phyloP scores from a whole-genome alignment of 64 coral and sea anemone genomes.

The Pachyseris speciosa region DNA sequence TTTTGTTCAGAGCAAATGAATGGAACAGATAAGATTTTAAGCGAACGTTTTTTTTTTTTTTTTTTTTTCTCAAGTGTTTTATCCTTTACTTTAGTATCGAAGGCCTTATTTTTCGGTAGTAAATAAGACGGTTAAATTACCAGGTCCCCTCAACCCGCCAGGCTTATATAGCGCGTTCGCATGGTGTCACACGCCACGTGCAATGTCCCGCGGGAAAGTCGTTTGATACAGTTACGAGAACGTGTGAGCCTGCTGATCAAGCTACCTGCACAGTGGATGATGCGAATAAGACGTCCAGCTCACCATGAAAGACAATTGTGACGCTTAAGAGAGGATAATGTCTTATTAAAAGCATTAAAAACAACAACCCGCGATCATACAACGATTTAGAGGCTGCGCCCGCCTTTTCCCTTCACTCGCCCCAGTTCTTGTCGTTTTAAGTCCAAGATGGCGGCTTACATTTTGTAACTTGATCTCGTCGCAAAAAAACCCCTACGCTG shows the following conservation, averaged over 20 bases:
- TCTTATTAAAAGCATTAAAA: not conserved
- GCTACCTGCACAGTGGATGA: not conserved
- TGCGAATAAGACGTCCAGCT: not conserved
- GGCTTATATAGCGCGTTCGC: conserved; percentile 40
- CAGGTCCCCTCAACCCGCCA: conserved; percentile 7
- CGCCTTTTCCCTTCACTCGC: no score
- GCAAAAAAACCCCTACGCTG: no score
- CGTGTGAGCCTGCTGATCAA: not conserved
- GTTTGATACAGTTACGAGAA: conserved; percentile 17
- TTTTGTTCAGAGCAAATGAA: no score
- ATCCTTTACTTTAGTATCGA: conserved; percentile 28
- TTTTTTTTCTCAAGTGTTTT: not conserved
- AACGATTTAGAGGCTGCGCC: no score
- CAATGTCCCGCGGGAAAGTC: conserved; percentile 22
- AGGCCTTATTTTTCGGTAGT: conserved; percentile 26
- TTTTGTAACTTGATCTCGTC: no score
- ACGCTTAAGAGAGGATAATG: not conserved
- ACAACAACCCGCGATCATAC: no score
- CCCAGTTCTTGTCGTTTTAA: no score
- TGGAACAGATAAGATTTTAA: no score
- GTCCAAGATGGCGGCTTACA: no score
- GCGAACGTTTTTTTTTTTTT: no score
- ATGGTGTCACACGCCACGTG: conserved; percentile 45
- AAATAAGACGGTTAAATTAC: conserved; percentile 58
- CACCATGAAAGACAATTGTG: not conserved